These are phyloP conservation scores for Ashinkailepas kermadecensis DNA, from an alignment of 2,888 invertebrate genomes.

Conservation along the genomic window DNA sequence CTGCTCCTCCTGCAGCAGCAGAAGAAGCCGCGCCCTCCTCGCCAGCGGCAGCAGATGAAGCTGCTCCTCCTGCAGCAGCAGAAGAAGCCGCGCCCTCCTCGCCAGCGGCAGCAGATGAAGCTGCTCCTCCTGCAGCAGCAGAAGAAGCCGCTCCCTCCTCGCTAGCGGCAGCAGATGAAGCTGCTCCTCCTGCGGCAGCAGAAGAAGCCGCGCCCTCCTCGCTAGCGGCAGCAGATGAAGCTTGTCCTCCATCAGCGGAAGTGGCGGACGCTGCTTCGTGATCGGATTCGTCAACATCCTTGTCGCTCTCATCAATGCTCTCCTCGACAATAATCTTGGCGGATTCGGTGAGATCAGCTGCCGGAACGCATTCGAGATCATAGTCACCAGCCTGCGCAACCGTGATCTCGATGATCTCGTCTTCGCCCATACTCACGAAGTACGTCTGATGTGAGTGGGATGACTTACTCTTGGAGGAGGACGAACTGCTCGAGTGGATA, in stretches of 20 bases:
- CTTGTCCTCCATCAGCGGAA: background rate
- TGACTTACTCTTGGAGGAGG: background rate
- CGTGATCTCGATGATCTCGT: background rate
- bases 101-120: background rate
- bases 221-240: background rate
- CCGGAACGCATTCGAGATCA: background rate
- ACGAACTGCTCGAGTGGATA: background rate
- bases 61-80: background rate
- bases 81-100: background rate
- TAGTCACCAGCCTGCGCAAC: background rate
- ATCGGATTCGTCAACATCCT: background rate
- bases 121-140: background rate
- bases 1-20: background rate
- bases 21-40: background rate
- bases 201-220: background rate
- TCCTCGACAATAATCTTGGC: background rate
- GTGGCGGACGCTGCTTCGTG: background rate
- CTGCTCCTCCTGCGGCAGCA: background rate
- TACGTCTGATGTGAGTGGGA: background rate
- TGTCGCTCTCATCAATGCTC: background rate
- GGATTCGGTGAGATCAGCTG: background rate
- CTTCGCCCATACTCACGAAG: background rate
- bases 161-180: background rate
- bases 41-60: background rate
- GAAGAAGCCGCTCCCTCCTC: background rate